Evolutionary conservation across 37 sponge, comb jelly and placozoan species (phyloP), one percentile per base, ranked within the genome.

Genomic region (Ephydatia muelleri): DNA sequence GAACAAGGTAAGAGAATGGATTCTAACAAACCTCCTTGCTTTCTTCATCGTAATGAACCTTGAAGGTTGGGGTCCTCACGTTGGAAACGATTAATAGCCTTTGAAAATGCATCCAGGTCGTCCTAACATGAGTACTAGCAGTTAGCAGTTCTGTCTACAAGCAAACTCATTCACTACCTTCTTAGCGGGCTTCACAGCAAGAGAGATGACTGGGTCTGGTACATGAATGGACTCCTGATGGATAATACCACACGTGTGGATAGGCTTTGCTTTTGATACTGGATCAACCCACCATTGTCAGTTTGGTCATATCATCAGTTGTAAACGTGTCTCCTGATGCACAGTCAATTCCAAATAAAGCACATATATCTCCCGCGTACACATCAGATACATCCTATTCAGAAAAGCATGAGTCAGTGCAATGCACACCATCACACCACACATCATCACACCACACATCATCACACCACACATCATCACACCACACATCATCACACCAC

Each of bases 181-280:
- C 29, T 91, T 88, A 14, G 68, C 66, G 36, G 97, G 97, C 34
- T 77, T 67, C 28, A 96, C 89, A 27, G 96, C 85, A 77, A 97
- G 90, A 70, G 95, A 97, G 70, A 99, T 99, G 70, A 99, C 99
- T 33, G 99, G 99, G 26, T 99, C 94, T 27, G 99, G 99, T 2
- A 99, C 96, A 73, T 92, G 95, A 57, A 99, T 99, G 68, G 96
- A 89, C 83, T 99, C 99, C 97, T 94, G 79, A 25, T 73, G 57
- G 6, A 5, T 2, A 22, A 23, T 49, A 40, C 5, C 74, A n/a
- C 75, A 84, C 26, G 22, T 38, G 9, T 36, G 67, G 5, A 23
- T 43, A 21, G 9, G 39, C 16, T 3, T 1, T 14, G 26, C 16
- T 32, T 0, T 29, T 5, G 6, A 74, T 9, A 33, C 1, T 26